Percentiles rank a stretch among this genome's conserved stretches.
Conservation (phyloP, 2,113 vertebrate species). For the Elgaria multicarinata region DNA sequence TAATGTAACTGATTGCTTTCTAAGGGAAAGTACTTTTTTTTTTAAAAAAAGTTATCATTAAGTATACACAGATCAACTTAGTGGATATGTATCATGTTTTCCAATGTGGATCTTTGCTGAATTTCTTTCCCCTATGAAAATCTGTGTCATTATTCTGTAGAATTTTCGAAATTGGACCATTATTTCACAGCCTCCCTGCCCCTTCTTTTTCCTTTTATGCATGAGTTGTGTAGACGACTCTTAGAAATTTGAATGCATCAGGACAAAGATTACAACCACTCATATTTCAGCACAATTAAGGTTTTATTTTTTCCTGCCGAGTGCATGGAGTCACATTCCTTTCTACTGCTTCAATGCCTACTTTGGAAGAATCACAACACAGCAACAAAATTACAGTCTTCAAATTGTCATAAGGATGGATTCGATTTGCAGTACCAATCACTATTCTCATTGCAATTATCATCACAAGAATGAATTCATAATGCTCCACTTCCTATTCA, state of each 20-base stretch:
- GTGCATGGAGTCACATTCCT: not conserved
- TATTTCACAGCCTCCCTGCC: conserved; percentile 29
- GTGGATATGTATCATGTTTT: not conserved
- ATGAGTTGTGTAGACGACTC: conserved; percentile 33
- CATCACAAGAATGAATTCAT: conserved; percentile 68
- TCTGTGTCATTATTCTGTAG: conserved; percentile 7
- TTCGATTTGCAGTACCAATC: conserved; percentile 70
- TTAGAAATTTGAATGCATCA: conserved; percentile 23
- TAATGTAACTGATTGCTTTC: not conserved
- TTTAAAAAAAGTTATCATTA: no score
- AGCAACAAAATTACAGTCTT: conserved; percentile 54
- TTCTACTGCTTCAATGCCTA: conserved; percentile 10
- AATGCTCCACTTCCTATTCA: conserved; percentile 70
- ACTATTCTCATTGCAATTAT: conserved; percentile 70
- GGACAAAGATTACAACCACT: conserved; percentile 35
- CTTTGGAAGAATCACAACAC: conserved; percentile 46
- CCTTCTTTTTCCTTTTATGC: conserved; percentile 13
- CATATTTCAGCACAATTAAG: conserved; percentile 37
- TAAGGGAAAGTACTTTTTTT: not conserved
- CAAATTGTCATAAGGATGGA: conserved; percentile 64
- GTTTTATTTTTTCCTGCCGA: not conserved
- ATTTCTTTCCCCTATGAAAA: conserved; percentile 39
- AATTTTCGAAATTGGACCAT: conserved; percentile 32
- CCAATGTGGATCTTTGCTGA: conserved; percentile 7
- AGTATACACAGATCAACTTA: not conserved